phyloP scores from a whole-genome alignment of 2,113 vertebrate genomes.

The Grammomys dolichurus region DNA sequence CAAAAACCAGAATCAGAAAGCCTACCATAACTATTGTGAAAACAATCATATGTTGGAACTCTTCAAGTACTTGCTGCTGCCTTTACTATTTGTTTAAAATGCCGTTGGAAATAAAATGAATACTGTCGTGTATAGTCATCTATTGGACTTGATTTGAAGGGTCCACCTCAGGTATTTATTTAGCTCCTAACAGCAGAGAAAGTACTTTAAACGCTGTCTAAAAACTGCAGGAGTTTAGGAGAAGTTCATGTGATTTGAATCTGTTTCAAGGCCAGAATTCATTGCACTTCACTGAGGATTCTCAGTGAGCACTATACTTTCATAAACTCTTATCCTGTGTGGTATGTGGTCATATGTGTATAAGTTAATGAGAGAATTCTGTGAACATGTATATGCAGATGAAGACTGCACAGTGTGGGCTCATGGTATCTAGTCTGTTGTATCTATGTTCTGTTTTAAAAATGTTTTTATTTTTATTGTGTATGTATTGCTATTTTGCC shows the following conservation, averaged over 20 bases:
- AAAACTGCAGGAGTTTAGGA: background rate
- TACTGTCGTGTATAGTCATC: background rate
- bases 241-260: background rate
- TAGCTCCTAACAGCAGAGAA: background rate
- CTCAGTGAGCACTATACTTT: background rate
- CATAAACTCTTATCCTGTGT: background rate
- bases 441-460: background rate
- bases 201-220: background rate
- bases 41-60: background rate
- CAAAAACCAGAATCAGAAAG: background rate
- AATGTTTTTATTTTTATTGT: background rate
- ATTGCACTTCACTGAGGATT: constrained; percentile 30
- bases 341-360: background rate
- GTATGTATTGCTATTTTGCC: background rate
- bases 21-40: constrained; percentile 18
- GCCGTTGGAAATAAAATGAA: background rate
- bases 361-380: background rate
- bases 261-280: constrained; percentile 20
- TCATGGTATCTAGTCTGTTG: constrained; percentile 1
- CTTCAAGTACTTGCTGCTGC: background rate
- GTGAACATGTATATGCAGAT: background rate
- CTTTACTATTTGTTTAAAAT: background rate
- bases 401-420: background rate
- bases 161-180: background rate
- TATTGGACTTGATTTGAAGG: background rate